Percentiles rank a stretch among this genome's conserved stretches.
phyloP scores from a whole-genome alignment of 2,797 vertebrate genomes.

The Sitta carolinensis region DNA sequence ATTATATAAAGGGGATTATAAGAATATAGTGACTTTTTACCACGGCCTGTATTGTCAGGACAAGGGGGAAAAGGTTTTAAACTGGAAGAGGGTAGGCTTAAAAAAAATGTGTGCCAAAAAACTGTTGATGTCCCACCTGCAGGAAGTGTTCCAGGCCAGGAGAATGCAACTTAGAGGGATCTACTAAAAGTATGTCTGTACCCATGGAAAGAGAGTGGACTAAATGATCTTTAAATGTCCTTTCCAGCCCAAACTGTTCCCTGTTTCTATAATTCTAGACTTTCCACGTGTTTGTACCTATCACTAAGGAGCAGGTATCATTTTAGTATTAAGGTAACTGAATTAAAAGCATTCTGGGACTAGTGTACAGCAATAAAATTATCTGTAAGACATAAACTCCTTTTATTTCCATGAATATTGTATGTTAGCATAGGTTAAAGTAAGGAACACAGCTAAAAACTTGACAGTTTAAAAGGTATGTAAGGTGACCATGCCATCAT shows the following conservation, averaged over 20 bases:
- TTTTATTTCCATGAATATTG: not conserved
- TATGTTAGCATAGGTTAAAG: not conserved
- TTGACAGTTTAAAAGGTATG: not conserved
- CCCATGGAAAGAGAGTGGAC: rapidly evolving
- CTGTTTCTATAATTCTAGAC: not conserved
- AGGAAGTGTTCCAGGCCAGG: not conserved
- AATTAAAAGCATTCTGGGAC: not conserved
- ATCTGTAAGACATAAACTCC: not conserved
- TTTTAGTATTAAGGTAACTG: not conserved
- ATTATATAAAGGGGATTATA: not conserved
- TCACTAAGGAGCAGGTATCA: not conserved
- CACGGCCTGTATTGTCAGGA: not conserved
- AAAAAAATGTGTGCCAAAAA: not conserved
- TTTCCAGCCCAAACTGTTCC: not conserved
- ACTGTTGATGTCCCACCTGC: no score
- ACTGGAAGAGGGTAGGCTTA: not conserved
- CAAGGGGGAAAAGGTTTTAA: not conserved
- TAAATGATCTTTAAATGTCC: not conserved
- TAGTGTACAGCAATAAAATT: not conserved
- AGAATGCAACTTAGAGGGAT: not conserved
- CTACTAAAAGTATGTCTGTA: not conserved
- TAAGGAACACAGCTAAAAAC: not conserved
- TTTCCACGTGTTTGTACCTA: not conserved
- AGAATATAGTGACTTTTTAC: not conserved
- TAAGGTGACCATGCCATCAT: not conserved